phyloP scores from a whole-genome alignment of 2,888 invertebrate species.

The Chrysodeixis includens region DNA sequence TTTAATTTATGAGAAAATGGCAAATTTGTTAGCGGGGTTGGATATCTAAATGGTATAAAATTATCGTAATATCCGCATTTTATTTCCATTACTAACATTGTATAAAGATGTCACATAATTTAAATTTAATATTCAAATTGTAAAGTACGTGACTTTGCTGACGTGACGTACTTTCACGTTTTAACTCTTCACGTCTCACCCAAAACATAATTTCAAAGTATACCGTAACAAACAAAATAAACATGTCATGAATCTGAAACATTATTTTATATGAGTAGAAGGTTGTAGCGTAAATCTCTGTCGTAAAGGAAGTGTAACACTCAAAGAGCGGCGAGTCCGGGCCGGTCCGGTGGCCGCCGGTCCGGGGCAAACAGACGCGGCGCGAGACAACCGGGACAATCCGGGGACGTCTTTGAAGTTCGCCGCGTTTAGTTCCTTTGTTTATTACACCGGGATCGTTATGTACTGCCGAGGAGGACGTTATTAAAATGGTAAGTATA shows the following conservation, averaged over 20 bases:
- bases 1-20: not conserved
- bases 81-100: too few species aligned
- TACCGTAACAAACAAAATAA: not conserved
- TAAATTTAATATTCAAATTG: too few species aligned
- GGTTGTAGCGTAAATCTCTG: conserved; percentile 11
- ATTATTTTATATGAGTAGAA: conserved; percentile 12
- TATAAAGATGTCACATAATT: too few species aligned
- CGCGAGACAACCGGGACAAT: conserved; percentile 25
- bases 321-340: conserved; percentile 33
- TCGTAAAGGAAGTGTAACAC: conserved; percentile 34
- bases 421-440: conserved; percentile 44
- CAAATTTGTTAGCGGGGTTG: not conserved
- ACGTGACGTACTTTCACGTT: too few species aligned
- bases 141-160: too few species aligned
- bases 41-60: too few species aligned
- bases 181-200: not conserved
- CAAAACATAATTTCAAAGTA: not conserved
- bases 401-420: conserved; percentile 50
- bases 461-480: conserved; percentile 1
- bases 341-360: conserved; percentile 23
- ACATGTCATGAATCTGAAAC: not conserved
- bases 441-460: conserved; percentile 36
- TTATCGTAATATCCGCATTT: too few species aligned
- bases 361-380: conserved; percentile 14
- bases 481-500: conserved; percentile 4